Conservation (phyloP, 2,113 vertebrate genomes). For the Pteruthius melanotis region DNA sequence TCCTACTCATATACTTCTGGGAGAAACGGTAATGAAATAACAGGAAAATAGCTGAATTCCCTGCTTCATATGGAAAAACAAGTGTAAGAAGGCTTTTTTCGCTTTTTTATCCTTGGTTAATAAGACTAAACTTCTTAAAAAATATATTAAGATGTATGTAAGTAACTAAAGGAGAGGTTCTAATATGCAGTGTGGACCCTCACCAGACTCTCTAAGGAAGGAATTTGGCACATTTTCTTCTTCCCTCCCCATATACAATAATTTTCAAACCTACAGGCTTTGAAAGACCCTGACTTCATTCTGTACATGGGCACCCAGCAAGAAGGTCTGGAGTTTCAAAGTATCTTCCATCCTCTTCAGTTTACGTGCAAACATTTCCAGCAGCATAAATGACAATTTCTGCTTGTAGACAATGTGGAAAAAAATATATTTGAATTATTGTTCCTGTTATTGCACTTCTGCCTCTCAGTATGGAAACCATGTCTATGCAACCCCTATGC, state of each 20-base stretch:
- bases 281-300: background rate
- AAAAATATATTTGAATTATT: background rate
- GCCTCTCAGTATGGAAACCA: background rate
- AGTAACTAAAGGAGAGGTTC: background rate
- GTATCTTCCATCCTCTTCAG: background rate
- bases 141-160: background rate
- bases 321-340: background rate
- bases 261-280: background rate
- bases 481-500: background rate
- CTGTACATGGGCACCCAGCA: background rate
- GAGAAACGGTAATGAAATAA: background rate
- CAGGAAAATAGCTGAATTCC: background rate
- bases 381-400: background rate
- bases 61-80: background rate
- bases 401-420: background rate
- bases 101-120: background rate
- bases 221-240: background rate
- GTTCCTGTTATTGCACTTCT: background rate
- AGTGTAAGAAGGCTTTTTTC: background rate
- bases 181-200: background rate
- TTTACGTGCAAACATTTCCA: background rate
- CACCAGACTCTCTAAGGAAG: background rate
- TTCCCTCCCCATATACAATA: background rate
- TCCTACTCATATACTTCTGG: background rate
- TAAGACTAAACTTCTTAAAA: background rate